Evolutionary conservation across 2,113 vertebrate species (phyloP).

Genomic region (Ciconia boyciana): DNA sequence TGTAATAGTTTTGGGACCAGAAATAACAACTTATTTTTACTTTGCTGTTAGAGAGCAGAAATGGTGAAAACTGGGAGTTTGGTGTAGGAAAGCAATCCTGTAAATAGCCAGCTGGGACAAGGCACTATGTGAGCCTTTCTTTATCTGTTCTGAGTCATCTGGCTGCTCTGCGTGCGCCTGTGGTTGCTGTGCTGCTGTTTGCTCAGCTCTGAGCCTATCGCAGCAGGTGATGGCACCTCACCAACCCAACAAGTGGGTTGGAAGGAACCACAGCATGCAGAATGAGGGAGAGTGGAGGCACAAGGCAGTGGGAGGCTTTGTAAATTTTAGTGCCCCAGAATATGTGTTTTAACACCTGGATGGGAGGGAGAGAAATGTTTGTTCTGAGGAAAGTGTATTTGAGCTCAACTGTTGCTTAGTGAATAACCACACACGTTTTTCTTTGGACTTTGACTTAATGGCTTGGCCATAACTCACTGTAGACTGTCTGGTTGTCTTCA

Average conservation of each 20-base stretch:
- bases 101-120: neutral
- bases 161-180: neutral
- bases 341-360: neutral
- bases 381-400: neutral
- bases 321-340: neutral
- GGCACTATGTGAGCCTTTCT: neutral
- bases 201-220: neutral
- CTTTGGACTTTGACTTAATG: neutral
- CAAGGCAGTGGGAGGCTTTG: neutral
- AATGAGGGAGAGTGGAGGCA: neutral
- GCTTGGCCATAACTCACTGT: neutral
- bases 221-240: neutral
- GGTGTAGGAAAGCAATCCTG: neutral
- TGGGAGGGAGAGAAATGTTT: accelerated
- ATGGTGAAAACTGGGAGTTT: neutral
- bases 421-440: neutral
- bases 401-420: neutral
- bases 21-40: neutral
- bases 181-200: neutral
- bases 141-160: neutral
- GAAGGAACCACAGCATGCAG: neutral
- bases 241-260: accelerated
- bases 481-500: neutral
- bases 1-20: neutral
- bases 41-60: neutral